Base-by-base conservation (phyloP, 2,888 invertebrate genomes). In the Caenorhabditis parvicauda region DNA sequence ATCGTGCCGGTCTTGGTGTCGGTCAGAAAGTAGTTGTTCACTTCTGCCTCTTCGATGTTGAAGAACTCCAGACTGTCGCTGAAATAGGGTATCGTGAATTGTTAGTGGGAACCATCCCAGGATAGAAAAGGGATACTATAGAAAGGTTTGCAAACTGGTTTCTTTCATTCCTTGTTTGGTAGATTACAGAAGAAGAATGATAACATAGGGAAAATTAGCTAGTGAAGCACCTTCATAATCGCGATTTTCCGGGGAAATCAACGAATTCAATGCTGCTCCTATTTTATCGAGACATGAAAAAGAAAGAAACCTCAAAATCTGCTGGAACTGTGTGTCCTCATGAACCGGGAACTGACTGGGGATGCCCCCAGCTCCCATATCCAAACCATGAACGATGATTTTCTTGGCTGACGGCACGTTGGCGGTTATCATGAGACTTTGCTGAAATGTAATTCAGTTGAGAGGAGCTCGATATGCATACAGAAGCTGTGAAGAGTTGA, bases 341-440 rank as follows among this genome's bases (percentile, higher is more conserved):
- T 95, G 94, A 3, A 99, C 92, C 0, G 95, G 94, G 84, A 96
- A 95, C 82, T 96, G 95, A 0, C 95, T 92, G 0, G 98, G 98
- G 80, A 98, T 96, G 55, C 91, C 92, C 47, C 91, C 91, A 70
- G 90, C 89, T 75, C 92, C 91, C 48, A 91, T 90, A 44, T 79
- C 77, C 5, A 78, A 69, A 1, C 79, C 79, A 45, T 79, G 78
- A 1, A 79, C 77, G 42, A 79, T 71, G 29, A 79, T 93, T 84
- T 96, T 98, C 84, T 99, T 99, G 0, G 98, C 95, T 1, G 95
- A 94, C 0, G 98, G 98, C 17, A 99, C 95, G 83, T 98, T 98
- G 3, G 98, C 98, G 0, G 96, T 96, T 1, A 99, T 86, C 64
- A 99, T 85, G 77, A 99, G 90, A 0, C 94, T 93, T 0, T 96